Evolutionary conservation across 2,797 vertebrate species (phyloP).

Genomic region (Eutrigla gurnardus): DNA sequence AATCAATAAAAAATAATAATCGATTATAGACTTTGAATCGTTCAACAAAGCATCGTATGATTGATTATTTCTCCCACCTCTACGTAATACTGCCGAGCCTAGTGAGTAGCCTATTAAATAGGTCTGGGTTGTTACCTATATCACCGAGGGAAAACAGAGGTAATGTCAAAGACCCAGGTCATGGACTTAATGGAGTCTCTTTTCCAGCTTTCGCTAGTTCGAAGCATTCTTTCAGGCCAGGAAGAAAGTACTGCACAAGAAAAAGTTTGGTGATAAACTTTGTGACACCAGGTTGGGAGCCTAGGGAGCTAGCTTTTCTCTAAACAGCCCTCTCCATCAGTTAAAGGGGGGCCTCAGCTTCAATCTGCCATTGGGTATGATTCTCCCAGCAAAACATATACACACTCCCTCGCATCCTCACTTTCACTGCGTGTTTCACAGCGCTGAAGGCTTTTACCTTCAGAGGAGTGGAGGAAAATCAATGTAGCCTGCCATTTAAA

Average conservation of each 20-base stretch:
- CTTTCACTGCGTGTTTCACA: conserved; percentile 42
- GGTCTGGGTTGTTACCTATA: too few species aligned
- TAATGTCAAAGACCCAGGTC: background rate
- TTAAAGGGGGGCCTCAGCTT: conserved; percentile 9
- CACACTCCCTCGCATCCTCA: conserved; percentile 22
- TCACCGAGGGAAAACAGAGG: too few species aligned
- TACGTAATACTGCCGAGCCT: too few species aligned
- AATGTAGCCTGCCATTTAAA: conserved; percentile 69
- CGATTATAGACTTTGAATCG: too few species aligned
- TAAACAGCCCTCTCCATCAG: conserved; percentile 1
- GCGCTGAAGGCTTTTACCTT: conserved; percentile 61
- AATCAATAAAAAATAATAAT: too few species aligned
- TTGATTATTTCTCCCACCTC: too few species aligned
- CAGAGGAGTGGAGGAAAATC: conserved; percentile 55
- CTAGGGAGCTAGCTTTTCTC: background rate
- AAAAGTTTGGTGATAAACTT: too few species aligned
- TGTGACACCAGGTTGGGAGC: background rate
- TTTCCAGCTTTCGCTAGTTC: background rate
- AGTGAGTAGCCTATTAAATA: too few species aligned
- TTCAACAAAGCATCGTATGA: too few species aligned
- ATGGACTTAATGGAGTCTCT: background rate
- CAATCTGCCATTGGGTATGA: conserved; percentile 28
- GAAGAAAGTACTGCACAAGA: background rate
- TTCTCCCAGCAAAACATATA: conserved; percentile 30
- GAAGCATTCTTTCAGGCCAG: background rate